Percentiles rank a stretch among this genome's conserved stretches.
Conservation (phyloP, 1,140 invertebrate genomes). For the Ceratoteleas bidentatus region DNA sequence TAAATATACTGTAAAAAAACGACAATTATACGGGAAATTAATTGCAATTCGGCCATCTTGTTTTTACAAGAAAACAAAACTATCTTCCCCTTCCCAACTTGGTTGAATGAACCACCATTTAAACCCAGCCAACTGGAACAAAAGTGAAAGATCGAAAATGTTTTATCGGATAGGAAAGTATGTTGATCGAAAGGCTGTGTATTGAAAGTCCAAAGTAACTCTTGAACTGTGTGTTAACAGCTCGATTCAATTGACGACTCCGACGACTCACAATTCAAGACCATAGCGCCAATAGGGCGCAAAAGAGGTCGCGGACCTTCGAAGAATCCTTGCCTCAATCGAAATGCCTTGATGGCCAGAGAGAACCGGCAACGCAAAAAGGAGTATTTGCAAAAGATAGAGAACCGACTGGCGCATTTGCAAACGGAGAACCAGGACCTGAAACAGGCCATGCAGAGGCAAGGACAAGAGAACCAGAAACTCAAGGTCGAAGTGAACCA, state of each 20-base stretch:
- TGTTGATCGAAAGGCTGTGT: too few species aligned
- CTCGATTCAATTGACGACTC: not conserved
- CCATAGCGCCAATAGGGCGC: conserved; percentile 7
- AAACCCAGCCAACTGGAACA: too few species aligned
- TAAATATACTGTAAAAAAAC: too few species aligned
- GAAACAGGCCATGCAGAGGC: conserved; percentile 77
- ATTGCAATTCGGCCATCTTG: too few species aligned
- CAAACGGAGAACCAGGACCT: conserved; percentile 80
- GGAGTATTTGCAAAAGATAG: conserved; percentile 81
- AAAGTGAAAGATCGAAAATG: too few species aligned
- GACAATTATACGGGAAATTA: too few species aligned
- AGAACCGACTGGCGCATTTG: conserved; percentile 78
- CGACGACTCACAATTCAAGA: not conserved
- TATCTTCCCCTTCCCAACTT: too few species aligned
- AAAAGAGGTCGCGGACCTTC: conserved; percentile 71
- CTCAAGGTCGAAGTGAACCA: conserved; percentile 81
- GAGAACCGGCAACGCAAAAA: conserved; percentile 84
- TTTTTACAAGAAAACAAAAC: too few species aligned
- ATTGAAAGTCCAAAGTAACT: too few species aligned
- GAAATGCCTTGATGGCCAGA: conserved; percentile 83
- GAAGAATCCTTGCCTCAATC: conserved; percentile 74
- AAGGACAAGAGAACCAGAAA: conserved; percentile 77
- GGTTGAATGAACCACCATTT: too few species aligned
- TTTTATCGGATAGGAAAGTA: too few species aligned
- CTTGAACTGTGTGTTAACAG: too few species aligned